Evolutionary conservation across 2,797 vertebrate genomes (phyloP).

Genomic region (Melanotaenia maccullochi): DNA sequence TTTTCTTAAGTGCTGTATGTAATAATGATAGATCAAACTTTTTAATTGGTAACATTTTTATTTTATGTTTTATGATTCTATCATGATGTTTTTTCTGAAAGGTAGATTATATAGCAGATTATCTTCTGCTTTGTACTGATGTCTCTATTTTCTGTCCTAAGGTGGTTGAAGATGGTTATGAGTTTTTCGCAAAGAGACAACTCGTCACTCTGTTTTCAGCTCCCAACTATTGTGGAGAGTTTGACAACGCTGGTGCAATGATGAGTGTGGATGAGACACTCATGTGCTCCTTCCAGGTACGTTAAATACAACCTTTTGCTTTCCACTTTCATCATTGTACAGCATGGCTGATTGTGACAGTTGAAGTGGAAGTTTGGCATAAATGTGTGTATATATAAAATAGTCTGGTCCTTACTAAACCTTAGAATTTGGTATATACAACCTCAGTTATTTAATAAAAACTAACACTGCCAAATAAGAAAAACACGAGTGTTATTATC

Average conservation of each 20-base stretch:
- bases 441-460: not conserved
- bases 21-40: not conserved
- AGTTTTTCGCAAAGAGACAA: slow-evolving; percentile 87
- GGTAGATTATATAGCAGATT: not conserved
- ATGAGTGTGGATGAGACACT: slow-evolving; percentile 89
- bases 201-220: slow-evolving; percentile 87
- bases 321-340: not conserved
- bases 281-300: slow-evolving; percentile 89
- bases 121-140: not conserved
- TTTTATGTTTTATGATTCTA: too few species aligned
- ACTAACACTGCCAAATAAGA: not conserved
- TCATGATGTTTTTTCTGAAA: too few species aligned
- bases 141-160: slow-evolving; percentile 40
- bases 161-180: slow-evolving; percentile 88
- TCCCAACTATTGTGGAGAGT: slow-evolving; percentile 88
- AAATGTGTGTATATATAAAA: not conserved
- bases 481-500: not conserved
- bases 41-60: too few species aligned
- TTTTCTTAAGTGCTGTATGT: not conserved
- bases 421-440: too few species aligned
- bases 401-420: not conserved
- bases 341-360: not conserved
- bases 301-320: not conserved
- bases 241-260: slow-evolving; percentile 88
- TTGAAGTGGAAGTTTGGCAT: not conserved